Conservation (phyloP, 2,888 invertebrate genomes). For the Standfussiana lucernea region DNA sequence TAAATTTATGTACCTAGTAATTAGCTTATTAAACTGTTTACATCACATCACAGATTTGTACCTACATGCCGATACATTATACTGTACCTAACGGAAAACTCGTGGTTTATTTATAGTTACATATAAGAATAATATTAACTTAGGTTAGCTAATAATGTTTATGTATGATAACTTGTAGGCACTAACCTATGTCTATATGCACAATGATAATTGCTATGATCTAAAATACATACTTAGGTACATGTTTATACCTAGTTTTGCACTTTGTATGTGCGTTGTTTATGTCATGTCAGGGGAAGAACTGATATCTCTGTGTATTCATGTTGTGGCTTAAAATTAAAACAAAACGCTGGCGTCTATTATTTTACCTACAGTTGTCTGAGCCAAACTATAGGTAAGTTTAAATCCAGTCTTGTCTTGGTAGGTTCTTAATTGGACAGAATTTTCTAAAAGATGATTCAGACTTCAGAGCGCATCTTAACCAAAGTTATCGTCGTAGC, state of each 20-base stretch:
- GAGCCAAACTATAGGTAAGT: background rate
- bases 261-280: background rate
- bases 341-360: background rate
- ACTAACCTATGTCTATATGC: background rate
- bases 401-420: too few species aligned
- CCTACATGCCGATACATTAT: background rate
- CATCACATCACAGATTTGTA: background rate
- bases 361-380: background rate
- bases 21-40: background rate
- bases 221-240: background rate
- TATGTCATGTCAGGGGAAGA: constrained; percentile 20
- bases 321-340: constrained; percentile 6
- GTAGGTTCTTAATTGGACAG: too few species aligned
- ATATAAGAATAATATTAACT: background rate
- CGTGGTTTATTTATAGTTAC: background rate
- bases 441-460: background rate
- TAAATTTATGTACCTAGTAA: too few species aligned
- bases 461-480: background rate
- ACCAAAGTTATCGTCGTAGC: background rate
- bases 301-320: background rate
- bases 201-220: background rate
- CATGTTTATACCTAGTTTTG: background rate
- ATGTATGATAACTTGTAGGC: background rate
- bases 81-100: background rate
- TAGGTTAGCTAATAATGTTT: background rate